Conservation (phyloP, 2,113 vertebrate genomes). For the Coturnix japonica region DNA sequence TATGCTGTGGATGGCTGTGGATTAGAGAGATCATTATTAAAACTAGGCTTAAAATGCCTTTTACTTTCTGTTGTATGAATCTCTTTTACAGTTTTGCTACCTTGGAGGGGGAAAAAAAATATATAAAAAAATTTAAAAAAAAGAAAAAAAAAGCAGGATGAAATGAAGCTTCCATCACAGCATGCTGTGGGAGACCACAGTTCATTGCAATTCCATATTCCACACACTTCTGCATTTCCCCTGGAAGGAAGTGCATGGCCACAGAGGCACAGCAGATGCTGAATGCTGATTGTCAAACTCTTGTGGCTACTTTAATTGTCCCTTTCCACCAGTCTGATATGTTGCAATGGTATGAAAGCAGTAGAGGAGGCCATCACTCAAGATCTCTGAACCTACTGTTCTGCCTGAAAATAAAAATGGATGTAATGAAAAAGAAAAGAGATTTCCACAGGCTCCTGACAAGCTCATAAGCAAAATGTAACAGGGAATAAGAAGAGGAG, state of each 20-base stretch:
- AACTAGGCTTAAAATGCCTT: neutral
- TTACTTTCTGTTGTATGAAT: neutral
- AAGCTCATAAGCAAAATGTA: neutral
- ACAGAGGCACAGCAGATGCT: conserved; percentile 22
- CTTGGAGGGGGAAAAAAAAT: neutral
- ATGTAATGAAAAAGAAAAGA: neutral
- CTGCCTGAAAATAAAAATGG: neutral
- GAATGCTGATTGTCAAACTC: conserved; percentile 21
- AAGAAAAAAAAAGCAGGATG: neutral
- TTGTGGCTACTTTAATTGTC: conserved; percentile 53
- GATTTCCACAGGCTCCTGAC: neutral
- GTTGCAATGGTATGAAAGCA: neutral
- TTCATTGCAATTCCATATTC: conserved; percentile 13
- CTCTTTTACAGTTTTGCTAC: neutral
- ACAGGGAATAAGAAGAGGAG: neutral
- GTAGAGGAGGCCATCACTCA: neutral
- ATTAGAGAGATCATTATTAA: neutral
- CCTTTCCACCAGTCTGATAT: neutral
- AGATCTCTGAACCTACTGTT: neutral
- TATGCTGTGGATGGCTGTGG: neutral
- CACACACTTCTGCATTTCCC: neutral
- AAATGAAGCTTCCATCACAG: neutral
- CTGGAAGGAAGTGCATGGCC: neutral
- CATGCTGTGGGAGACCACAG: neutral
- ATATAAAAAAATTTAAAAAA: neutral